Evolutionary conservation across 64 coral and sea anemone genomes (phyloP).

Genomic region (Montipora foliosa): DNA sequence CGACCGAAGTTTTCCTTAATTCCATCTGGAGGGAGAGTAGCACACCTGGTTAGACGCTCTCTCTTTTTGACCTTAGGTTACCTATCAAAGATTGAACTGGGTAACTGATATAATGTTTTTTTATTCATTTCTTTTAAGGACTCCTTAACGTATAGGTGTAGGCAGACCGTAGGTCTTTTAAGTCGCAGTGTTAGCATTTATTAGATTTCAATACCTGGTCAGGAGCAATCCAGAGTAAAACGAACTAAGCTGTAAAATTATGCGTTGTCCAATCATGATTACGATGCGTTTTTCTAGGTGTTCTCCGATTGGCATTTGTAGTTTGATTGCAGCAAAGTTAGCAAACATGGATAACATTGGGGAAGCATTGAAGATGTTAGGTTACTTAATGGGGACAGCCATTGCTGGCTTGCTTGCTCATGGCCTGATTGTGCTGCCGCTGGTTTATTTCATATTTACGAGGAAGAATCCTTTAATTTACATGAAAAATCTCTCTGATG

Average conservation of each 20-base stretch:
- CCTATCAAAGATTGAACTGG: not conserved
- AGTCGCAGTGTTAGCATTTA: too few relatives aligned
- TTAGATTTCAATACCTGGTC: not conserved
- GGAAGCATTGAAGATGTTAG: slow-evolving; percentile 55
- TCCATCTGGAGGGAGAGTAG: not conserved
- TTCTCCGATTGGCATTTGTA: slow-evolving; percentile 91
- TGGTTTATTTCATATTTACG: slow-evolving; percentile 75
- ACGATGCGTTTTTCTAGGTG: slow-evolving; percentile 29
- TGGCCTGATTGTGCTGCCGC: slow-evolving; percentile 65
- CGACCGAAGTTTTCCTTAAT: not conserved
- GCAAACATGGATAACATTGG: slow-evolving; percentile 76
- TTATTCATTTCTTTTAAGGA: too few relatives aligned
- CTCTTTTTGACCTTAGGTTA: not conserved
- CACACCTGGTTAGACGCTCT: not conserved
- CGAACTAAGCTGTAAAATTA: not conserved
- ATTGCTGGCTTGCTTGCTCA: slow-evolving; percentile 44
- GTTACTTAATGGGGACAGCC: slow-evolving; percentile 66
- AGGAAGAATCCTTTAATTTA: slow-evolving; percentile 80
- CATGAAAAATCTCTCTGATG: slow-evolving; percentile 69
- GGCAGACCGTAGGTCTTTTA: too few relatives aligned
- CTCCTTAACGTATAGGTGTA: too few relatives aligned
- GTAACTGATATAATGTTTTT: not conserved
- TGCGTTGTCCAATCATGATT: not conserved
- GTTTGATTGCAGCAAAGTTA: slow-evolving; percentile 74
- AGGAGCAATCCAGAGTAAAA: not conserved